Evolutionary conservation across 2,113 vertebrate genomes (phyloP).

Genomic region (Solea solea): DNA sequence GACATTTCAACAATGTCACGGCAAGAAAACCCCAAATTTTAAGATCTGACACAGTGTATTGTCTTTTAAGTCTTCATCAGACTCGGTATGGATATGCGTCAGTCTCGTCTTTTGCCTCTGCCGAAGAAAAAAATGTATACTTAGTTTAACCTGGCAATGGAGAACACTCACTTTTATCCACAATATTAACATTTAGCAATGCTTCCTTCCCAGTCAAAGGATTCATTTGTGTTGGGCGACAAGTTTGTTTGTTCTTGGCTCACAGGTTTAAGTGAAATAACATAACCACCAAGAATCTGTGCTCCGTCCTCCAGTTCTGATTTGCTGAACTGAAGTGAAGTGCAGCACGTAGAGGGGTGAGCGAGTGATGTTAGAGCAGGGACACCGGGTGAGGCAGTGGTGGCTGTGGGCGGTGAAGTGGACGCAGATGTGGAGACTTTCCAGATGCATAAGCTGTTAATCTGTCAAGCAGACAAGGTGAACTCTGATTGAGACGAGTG

Average conservation of each 20-base stretch:
- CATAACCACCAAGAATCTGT: background rate
- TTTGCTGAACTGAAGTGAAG: background rate
- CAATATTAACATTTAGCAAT: no score
- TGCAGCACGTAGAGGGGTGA: background rate
- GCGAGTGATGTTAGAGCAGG: background rate
- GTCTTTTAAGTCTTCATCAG: no score
- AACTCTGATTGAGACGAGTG: constrained; percentile 36
- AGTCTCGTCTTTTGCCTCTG: no score
- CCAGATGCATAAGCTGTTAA: constrained; percentile 65
- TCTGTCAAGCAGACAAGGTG: constrained; percentile 64
- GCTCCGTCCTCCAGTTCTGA: background rate
- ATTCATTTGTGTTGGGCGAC: background rate
- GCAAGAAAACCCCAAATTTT: no score
- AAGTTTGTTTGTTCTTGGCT: constrained; percentile 2
- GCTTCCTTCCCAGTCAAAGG: background rate
- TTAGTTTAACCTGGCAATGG: no score
- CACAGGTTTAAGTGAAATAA: background rate
- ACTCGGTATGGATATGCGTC: no score
- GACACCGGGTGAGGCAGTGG: background rate
- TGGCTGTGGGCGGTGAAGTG: constrained; percentile 2
- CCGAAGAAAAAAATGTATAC: no score
- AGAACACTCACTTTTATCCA: no score
- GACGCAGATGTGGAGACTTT: constrained; percentile 20
- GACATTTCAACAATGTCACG: no score
- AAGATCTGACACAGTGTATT: no score